Percentiles rank a stretch among this genome's conserved stretches.
These are phyloP conservation scores for Macropis europaea DNA, from an alignment of 2,888 invertebrate genomes.

Conservation along the genomic window DNA sequence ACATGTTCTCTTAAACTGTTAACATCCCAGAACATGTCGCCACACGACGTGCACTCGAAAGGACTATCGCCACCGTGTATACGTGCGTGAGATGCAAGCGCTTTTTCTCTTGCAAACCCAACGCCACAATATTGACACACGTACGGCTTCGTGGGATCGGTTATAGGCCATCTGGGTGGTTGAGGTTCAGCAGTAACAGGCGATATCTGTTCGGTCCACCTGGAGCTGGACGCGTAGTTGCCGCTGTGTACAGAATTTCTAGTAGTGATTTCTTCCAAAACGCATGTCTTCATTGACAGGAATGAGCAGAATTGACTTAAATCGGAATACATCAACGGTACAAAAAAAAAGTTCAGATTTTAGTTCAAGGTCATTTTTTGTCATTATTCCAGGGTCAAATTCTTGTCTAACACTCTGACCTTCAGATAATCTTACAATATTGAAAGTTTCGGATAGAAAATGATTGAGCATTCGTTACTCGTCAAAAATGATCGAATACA, in stretches of 20 bases:
- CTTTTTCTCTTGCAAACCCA: constrained; percentile 91
- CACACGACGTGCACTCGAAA: constrained; percentile 89
- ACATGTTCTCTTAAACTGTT: constrained; percentile 83
- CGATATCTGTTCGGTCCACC: constrained; percentile 72
- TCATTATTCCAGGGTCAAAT: too few relatives aligned
- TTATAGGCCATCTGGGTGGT: constrained; percentile 81
- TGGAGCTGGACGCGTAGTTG: constrained; percentile 81
- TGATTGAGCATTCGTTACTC: too few relatives aligned
- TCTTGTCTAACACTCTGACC: too few relatives aligned
- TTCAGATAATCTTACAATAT: too few relatives aligned
- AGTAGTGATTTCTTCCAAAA: constrained; percentile 79
- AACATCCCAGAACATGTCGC: constrained; percentile 90
- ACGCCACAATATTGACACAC: constrained; percentile 89
- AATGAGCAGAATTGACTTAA: not conserved
- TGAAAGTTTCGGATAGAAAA: too few relatives aligned
- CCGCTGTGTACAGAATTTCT: constrained; percentile 69
- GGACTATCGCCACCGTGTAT: constrained; percentile 91
- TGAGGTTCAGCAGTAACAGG: constrained; percentile 59
- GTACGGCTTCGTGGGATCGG: constrained; percentile 88
- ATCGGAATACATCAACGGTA: too few relatives aligned
- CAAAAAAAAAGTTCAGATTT: too few relatives aligned
- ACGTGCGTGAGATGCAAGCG: constrained; percentile 88
- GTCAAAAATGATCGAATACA: too few relatives aligned
- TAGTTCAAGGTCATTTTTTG: too few relatives aligned
- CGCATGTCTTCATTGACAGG: constrained; percentile 81